These are phyloP conservation scores for Campoletis sonorensis DNA, from an alignment of 1,140 invertebrate genomes.

Conservation along the genomic window DNA sequence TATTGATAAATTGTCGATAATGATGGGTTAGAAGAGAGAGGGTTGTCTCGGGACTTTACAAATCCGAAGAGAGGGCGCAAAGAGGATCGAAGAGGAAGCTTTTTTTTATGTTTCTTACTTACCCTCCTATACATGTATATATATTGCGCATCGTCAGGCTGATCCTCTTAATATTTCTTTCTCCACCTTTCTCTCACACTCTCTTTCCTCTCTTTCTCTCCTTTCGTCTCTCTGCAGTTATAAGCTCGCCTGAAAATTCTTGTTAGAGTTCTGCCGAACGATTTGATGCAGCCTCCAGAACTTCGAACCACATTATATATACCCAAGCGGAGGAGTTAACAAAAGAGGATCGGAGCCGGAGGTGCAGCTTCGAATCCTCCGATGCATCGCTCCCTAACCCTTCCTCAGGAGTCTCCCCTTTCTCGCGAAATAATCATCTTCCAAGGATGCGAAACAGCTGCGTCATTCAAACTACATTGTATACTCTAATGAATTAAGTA, in stretches of 20 bases:
- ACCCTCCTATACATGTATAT: not conserved
- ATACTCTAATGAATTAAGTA: slow-evolving; percentile 12
- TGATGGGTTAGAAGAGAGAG: slow-evolving; percentile 70
- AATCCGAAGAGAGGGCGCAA: slow-evolving; percentile 51
- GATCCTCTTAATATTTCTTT: slow-evolving; percentile 31
- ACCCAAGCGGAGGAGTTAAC: slow-evolving; percentile 38
- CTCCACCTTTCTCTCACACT: slow-evolving; percentile 29
- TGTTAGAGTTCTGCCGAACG: slow-evolving; percentile 47
- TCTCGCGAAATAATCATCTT: slow-evolving; percentile 28
- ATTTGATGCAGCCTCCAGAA: slow-evolving; percentile 43
- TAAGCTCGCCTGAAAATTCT: slow-evolving; percentile 46
- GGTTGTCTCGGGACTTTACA: slow-evolving; percentile 41
- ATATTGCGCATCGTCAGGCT: slow-evolving; percentile 32
- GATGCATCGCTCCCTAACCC: slow-evolving; percentile 29
- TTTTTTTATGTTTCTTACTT: slow-evolving; percentile 22
- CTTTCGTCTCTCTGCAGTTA: slow-evolving; percentile 18
- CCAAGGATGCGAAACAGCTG: slow-evolving; percentile 10
- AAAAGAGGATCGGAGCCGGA: slow-evolving; percentile 44
- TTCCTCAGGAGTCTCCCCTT: not conserved
- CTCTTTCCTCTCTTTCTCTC: slow-evolving; percentile 5
- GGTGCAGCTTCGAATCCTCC: slow-evolving; percentile 29
- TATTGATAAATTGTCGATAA: slow-evolving; percentile 79
- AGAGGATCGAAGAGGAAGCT: slow-evolving; percentile 28
- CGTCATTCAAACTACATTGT: slow-evolving; percentile 17
- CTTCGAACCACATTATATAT: slow-evolving; percentile 12